A percentile compares a stretch with the other conserved stretches of the same genome.
Evolutionary conservation across 2,888 invertebrate species (phyloP).

Genomic region (Autographa gamma): DNA sequence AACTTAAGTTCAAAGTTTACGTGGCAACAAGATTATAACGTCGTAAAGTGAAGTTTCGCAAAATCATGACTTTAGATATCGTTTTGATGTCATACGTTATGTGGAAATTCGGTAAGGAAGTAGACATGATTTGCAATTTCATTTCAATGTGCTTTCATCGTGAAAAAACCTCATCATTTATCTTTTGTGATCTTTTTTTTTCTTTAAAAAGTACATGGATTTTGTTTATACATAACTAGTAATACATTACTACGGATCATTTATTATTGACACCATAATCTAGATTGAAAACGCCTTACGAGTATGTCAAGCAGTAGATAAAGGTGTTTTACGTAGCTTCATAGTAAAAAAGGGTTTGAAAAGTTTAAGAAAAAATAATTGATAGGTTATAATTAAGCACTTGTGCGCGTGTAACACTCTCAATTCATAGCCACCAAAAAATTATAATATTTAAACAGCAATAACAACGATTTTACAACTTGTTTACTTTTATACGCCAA

Average conservation of each 20-base stretch:
- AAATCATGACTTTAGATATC: slow-evolving; percentile 59
- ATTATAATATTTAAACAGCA: neutral
- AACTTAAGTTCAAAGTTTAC: slow-evolving; percentile 39
- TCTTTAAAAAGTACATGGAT: neutral
- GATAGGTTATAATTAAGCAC: no score
- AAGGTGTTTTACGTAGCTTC: no score
- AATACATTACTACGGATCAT: no score
- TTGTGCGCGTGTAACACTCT: no score
- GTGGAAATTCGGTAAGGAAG: slow-evolving; percentile 55
- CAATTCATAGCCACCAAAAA: no score
- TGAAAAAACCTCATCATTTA: slow-evolving; percentile 6
- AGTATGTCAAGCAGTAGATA: no score
- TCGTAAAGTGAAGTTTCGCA: slow-evolving; percentile 62
- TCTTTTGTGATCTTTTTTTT: neutral
- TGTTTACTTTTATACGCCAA: slow-evolving; percentile 23
- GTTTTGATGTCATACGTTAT: slow-evolving; percentile 52
- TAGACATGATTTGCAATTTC: slow-evolving; percentile 31
- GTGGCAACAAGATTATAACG: slow-evolving; percentile 32
- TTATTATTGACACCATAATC: no score
- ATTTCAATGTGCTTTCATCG: slow-evolving; percentile 2
- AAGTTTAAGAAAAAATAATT: no score
- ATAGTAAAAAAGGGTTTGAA: no score
- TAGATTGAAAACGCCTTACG: no score
- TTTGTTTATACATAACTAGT: neutral
- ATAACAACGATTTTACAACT: slow-evolving; percentile 26